Evolutionary conservation across 64 coral and sea anemone species (phyloP), one percentile per base, ranked within the genome.

Genomic region (Montipora foliosa): DNA sequence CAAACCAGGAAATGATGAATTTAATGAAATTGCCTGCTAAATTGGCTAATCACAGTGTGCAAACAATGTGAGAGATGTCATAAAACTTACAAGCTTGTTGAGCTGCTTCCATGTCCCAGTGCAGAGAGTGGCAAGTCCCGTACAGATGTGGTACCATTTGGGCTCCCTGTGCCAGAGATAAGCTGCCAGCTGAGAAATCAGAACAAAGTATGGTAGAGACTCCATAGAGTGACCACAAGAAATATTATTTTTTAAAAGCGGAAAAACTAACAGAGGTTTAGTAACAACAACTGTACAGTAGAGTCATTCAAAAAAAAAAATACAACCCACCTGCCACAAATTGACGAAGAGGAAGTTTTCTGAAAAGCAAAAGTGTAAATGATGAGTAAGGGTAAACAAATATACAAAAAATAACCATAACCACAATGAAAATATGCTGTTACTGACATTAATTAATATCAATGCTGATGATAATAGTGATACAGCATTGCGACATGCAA

Each of bases 81-180:
- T 37, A 37, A 37, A 6, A 95, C 96, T 97, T 88, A 97, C 96
- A 97, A 88, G 78, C 96, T 97, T 55, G 93, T 92, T 6, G 76
- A 72, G 44, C 96, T 97, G 59, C 92, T 88, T 45, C 85, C 79
- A 70, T 94, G 92, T 3, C 80, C 90, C 14, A 88, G 89, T 11
- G 87, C 80, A 11, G 83, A 76, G 21, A 70, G 68, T 14, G 93
- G 93, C 2, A 90, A 95, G 22, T 95, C 94, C 1, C 90, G 75
- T 14, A 97, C 71, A 72, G 96, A 84, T 0, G 96, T 92, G 2
- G 96, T 97, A n/a, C 96, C 96, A 13, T 89, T 97, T 5, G 96
- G 96, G 58, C 96, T 97, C 5, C 96, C 96, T 67, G 96, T 94
- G 17, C 93, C 96, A 13, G 96, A 97, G 19, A 97, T 93, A 2